Evolutionary conservation across 2,888 invertebrate species (phyloP).

Genomic region (Bugula neritina): DNA sequence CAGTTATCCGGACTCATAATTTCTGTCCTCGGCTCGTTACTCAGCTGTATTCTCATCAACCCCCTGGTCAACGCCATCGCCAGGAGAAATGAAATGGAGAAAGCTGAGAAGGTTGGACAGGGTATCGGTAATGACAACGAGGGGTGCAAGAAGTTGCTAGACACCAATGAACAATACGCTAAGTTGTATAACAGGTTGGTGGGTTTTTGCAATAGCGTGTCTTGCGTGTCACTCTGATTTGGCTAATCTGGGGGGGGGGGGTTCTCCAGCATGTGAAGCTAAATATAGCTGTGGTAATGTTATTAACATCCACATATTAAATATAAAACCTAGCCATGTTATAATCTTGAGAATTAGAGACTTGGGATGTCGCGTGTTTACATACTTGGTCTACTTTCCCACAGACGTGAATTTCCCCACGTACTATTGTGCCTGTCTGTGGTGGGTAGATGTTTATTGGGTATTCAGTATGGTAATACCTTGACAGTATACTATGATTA

Average conservation of each 20-base stretch:
- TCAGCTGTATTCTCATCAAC: background rate
- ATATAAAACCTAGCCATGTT: background rate
- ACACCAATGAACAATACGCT: background rate
- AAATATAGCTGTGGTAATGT: too few relatives aligned
- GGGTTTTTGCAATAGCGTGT: background rate
- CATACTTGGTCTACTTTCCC: too few relatives aligned
- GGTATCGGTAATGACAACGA: slow-evolving; percentile 24
- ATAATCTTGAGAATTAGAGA: too few relatives aligned
- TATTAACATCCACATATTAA: background rate
- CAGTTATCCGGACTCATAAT: background rate
- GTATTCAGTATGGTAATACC: too few relatives aligned
- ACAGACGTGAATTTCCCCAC: too few relatives aligned
- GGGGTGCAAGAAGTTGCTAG: background rate
- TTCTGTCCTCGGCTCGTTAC: background rate
- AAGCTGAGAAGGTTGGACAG: background rate
- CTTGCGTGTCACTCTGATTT: too few relatives aligned
- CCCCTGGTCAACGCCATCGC: background rate
- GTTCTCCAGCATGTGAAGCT: too few relatives aligned
- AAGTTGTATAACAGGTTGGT: slow-evolving; percentile 2
- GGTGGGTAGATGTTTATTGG: too few relatives aligned
- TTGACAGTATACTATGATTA: too few relatives aligned
- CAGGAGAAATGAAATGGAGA: slow-evolving; percentile 6
- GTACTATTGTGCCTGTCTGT: too few relatives aligned
- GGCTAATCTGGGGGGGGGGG: too few relatives aligned
- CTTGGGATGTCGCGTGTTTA: too few relatives aligned